Base-by-base conservation (phyloP, 1,140 invertebrate genomes). In the Drosophila bipectinata region DNA sequence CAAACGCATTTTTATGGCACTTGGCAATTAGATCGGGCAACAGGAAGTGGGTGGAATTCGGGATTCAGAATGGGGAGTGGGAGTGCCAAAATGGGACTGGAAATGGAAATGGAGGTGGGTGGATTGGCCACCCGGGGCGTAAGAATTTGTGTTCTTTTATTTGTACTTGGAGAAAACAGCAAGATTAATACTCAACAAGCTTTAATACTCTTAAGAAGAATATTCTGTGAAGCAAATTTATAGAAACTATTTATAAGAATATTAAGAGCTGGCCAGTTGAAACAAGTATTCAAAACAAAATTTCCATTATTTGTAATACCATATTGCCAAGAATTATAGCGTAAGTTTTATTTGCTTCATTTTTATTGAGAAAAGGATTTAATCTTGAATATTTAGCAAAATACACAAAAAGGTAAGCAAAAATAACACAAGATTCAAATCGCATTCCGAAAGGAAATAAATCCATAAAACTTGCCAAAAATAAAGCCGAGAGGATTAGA, bases 1-100 rank as follows among this genome's bases (percentile, higher is more conserved):
- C 72, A 76, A 76, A 76, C 78, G 62, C 75, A 85, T 82, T 87
- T 85, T 85, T 87, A 85, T 85, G 75, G 83, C 83, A 87, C 82
- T 82, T 54, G 78, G 82, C 82, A 85, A 85, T 85, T 85, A 85
- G 78, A 75, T 58, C 41, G 24, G 62, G 58, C 26, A 41, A 45
- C 24, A 49, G 60, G 37, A 44, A 32, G 63, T 26, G 51, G 66
- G 49, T 30, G 62, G 39, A 8, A 4, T 34, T 21, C 30, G 34
- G 44, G 24, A 34, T n/a, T 45, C 37, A 6, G 18, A 41, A n/a
- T 15, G 57, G 56, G 39, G 18, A 39, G 44, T 49, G 48, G 51
- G 32, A 49, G 41, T 63, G 32, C n/a, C 44, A 21, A 14, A 30
- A n/a, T 18, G 58, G 37, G 30, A 45, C 5, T 15, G 39, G 39